phyloP scores from a whole-genome alignment of 1,140 invertebrate species.

The Conus ventricosus region DNA sequence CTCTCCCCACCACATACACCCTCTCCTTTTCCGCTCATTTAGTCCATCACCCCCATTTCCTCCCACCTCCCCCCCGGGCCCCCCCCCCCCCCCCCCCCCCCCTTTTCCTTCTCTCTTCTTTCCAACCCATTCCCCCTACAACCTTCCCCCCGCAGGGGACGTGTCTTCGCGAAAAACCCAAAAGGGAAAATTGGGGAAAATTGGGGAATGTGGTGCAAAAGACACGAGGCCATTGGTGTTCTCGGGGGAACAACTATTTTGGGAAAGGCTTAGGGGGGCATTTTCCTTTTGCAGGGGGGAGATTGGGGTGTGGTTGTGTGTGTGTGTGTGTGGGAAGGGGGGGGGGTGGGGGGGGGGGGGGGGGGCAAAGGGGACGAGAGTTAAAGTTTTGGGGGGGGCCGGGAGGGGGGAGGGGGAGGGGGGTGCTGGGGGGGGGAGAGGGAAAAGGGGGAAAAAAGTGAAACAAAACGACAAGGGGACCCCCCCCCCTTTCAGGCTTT shows the following conservation, averaged over 20 bases:
- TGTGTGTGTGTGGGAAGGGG: not conserved
- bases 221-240: not conserved
- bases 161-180: not conserved
- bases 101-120: not conserved
- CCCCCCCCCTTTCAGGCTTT: too few species aligned
- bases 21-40: not conserved
- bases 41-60: not conserved
- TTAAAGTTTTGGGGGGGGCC: too few species aligned
- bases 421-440: too few species aligned
- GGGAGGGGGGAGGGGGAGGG: too few species aligned
- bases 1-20: not conserved
- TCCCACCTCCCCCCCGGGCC: not conserved
- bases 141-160: not conserved
- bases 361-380: too few species aligned
- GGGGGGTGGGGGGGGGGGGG: too few species aligned
- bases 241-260: not conserved
- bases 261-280: too few species aligned
- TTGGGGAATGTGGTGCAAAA: not conserved
- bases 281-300: not conserved
- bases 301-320: not conserved
- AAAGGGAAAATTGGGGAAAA: too few species aligned
- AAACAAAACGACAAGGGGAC: too few species aligned
- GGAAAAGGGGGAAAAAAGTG: too few species aligned
- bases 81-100: not conserved
- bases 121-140: not conserved